Evolutionary conservation across 2,797 vertebrate species (phyloP), one percentile per base, ranked within the genome.

Genomic region (Acanthopagrus latus): DNA sequence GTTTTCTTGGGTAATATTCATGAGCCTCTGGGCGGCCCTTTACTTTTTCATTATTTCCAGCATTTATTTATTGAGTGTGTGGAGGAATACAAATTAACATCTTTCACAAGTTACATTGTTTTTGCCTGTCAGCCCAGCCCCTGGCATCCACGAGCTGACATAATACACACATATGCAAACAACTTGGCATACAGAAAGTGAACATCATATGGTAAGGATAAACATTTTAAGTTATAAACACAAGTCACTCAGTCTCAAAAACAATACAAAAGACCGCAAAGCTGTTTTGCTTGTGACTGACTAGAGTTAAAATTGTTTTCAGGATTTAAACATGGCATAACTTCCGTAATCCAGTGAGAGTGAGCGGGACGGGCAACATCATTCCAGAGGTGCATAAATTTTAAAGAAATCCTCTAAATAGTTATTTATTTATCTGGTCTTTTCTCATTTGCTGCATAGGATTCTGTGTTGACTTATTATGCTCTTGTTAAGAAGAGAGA

Each of bases 1-100:
- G 6, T 43, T 80, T 60, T 56, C n/a, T 51, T 21, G 14, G 27
- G 20, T 29, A 16, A 27, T 56, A 44, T 29, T 67, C 55, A 43
- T n/a, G 44, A 69, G 57, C 17, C 18, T 59, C 21, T 20, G 18
- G 14, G 14, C 18, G 43, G 4, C 8, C 8, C 16, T 25, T 11
- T 46, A 18, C 7, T 46, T 44, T 44, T 44, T 46, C 21, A 21
- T n/a, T 14, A 8, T 20, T 12, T 9, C 41, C 7, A 7, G 29
- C 4, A 20, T 17, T 29, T 41, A 18, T 59, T 60, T 60, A 13
- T 21, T 21, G 12, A 33, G 25, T 33, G 25, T 16, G 51, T 23
- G 12, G 11, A 52, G 5, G 21, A 54, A 12, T 20, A 50, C 51
- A 54, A 23, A 7, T 51, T 21, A 14, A 23, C 51, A 54, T 54